Conservation (phyloP, 2,797 vertebrate genomes). For the Brachyalestes nurse region DNA sequence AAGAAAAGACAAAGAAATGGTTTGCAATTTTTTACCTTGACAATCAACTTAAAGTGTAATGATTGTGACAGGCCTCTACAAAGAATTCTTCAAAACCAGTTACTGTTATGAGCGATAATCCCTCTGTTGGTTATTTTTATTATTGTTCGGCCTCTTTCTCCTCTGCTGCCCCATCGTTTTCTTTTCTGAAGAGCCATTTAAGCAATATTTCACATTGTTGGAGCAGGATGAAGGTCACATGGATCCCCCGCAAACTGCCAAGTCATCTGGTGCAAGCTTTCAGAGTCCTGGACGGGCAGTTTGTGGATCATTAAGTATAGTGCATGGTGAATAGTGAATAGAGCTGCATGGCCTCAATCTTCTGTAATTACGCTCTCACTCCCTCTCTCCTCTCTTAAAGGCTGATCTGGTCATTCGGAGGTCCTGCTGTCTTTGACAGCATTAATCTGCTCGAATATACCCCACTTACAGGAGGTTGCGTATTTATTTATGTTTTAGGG, state of each 20-base stretch:
- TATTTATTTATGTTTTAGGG: background rate
- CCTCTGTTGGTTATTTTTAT: background rate
- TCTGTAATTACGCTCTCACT: conserved; percentile 16
- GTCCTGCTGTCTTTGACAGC: background rate
- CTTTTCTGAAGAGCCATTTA: background rate
- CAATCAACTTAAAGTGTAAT: too few species aligned
- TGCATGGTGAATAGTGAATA: conserved; percentile 65
- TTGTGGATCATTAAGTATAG: conserved; percentile 74
- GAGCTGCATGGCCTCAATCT: conserved; percentile 38
- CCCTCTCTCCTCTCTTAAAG: background rate
- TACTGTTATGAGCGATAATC: too few species aligned
- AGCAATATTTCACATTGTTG: conserved; percentile 25
- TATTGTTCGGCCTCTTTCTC: background rate
- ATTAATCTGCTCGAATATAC: background rate
- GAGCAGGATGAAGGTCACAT: conserved; percentile 65
- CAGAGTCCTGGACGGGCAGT: conserved; percentile 38
- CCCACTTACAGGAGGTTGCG: background rate
- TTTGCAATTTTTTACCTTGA: too few species aligned
- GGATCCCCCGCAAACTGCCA: conserved; percentile 54
- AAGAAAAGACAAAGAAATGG: too few species aligned
- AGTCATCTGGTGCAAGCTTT: conserved; percentile 58
- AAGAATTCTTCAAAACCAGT: too few species aligned
- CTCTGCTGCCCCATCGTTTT: background rate
- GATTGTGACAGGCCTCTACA: too few species aligned
- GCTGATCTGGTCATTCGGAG: background rate